Percentiles rank a stretch among this genome's conserved stretches.
phyloP scores from a whole-genome alignment of 2,113 vertebrate genomes.

The Dasypus novemcinctus region DNA sequence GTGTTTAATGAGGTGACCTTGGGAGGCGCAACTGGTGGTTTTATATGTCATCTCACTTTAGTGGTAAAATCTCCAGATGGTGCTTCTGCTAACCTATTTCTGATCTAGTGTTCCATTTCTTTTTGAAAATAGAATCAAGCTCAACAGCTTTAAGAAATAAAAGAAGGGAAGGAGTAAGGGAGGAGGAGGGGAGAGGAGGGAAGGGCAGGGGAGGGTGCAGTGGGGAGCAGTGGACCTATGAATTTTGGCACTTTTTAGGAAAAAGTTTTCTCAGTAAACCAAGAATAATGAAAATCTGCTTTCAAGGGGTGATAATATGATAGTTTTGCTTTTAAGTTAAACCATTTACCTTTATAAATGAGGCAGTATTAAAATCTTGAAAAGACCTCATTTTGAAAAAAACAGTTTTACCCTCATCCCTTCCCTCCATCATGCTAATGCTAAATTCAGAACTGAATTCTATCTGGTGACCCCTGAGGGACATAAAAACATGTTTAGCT shows the following conservation, averaged over 20 bases:
- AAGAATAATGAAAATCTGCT: slow-evolving; percentile 14
- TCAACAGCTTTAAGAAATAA: not conserved
- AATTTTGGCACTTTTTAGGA: slow-evolving; percentile 27
- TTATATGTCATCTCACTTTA: not conserved
- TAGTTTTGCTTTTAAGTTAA: slow-evolving; percentile 45
- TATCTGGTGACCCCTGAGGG: slow-evolving; percentile 32
- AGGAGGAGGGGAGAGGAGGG: no score
- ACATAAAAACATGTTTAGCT: slow-evolving; percentile 39
- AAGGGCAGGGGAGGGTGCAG: no score
- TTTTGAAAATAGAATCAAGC: not conserved
- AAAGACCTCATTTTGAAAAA: not conserved
- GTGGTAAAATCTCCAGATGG: not conserved
- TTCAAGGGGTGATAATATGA: not conserved
- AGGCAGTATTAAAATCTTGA: not conserved
- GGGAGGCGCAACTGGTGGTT: not conserved
- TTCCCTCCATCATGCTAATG: not conserved
- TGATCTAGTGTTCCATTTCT: not conserved
- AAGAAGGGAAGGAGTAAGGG: not conserved
- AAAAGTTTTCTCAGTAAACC: not conserved
- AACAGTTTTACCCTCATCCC: not conserved
- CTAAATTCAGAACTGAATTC: slow-evolving; percentile 44
- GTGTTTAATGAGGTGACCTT: not conserved
- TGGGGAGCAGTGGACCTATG: not conserved
- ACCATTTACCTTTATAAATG: slow-evolving; percentile 25
- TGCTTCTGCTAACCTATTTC: not conserved